Conservation (phyloP, 2,888 invertebrate species). For the Eupsilia transversa region DNA sequence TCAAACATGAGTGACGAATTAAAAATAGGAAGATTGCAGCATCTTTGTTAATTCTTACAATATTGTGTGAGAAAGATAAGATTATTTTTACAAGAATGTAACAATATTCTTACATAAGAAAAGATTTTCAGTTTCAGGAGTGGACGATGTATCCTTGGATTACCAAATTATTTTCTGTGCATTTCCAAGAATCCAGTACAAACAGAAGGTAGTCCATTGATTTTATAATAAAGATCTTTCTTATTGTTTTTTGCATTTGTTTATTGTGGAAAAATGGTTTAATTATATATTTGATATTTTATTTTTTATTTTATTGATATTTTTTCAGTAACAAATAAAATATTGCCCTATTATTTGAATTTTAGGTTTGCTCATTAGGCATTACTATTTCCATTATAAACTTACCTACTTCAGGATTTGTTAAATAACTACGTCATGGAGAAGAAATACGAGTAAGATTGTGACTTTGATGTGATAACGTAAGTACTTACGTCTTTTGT, state of each 20-base stretch:
- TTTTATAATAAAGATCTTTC: neutral
- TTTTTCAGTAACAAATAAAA: too few species aligned
- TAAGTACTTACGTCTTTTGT: slow-evolving; percentile 29
- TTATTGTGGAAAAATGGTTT: neutral
- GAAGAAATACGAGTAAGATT: slow-evolving; percentile 24
- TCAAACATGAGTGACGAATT: slow-evolving; percentile 21
- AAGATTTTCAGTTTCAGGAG: neutral
- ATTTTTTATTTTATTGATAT: neutral
- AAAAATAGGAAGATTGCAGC: slow-evolving; percentile 18
- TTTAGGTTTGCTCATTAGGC: neutral
- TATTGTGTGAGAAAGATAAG: slow-evolving; percentile 23
- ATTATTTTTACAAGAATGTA: slow-evolving; percentile 6
- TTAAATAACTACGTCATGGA: slow-evolving; percentile 24
- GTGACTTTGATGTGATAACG: slow-evolving; percentile 43
- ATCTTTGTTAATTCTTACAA: slow-evolving; percentile 6
- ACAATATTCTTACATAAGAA: neutral
- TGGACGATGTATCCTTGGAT: neutral
- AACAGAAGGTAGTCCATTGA: neutral
- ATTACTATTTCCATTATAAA: neutral
- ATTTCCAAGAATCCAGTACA: neutral
- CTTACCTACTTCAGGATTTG: neutral
- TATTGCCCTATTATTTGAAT: too few species aligned
- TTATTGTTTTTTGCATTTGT: neutral
- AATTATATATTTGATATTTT: neutral
- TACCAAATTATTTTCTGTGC: neutral